Percentiles rank a stretch among this genome's conserved stretches.
These are phyloP conservation scores for Antedon mediterranea DNA, from an alignment of 53 echinoderm and acorn worm species.

Conservation along the genomic window DNA sequence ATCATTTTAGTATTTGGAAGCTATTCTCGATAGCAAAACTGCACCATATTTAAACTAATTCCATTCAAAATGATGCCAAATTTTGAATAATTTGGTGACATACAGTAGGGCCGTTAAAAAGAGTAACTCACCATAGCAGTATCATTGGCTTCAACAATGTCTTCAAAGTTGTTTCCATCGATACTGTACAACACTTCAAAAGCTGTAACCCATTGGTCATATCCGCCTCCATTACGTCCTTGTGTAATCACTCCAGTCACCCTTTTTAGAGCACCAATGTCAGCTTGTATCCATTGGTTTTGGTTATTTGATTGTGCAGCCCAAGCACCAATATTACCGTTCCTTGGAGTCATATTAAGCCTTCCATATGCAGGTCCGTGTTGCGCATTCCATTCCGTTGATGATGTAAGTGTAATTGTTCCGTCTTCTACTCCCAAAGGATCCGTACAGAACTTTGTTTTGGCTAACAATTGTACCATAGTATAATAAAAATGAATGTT, in stretches of 20 bases:
- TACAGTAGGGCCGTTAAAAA: too few relatives aligned
- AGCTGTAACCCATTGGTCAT: neutral
- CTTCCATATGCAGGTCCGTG: neutral
- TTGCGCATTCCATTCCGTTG: neutral
- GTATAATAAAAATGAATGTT: too few relatives aligned
- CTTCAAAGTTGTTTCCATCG: neutral
- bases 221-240: neutral
- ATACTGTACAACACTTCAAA: neutral
- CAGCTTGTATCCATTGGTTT: neutral
- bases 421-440: neutral
- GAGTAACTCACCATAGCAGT: too few relatives aligned
- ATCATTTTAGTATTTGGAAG: too few relatives aligned
- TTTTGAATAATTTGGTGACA: too few relatives aligned
- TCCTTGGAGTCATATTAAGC: neutral
- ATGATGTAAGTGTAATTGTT: neutral
- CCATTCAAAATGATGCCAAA: too few relatives aligned
- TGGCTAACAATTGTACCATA: too few relatives aligned
- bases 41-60: too few relatives aligned
- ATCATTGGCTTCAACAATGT: neutral
- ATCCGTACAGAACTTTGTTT: neutral
- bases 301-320: neutral
- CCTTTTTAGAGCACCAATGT: neutral
- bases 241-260: neutral
- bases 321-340: neutral
- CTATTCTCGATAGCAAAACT: too few relatives aligned